phyloP scores from a whole-genome alignment of 2,888 invertebrate species.

The Ypsolopha sequella region DNA sequence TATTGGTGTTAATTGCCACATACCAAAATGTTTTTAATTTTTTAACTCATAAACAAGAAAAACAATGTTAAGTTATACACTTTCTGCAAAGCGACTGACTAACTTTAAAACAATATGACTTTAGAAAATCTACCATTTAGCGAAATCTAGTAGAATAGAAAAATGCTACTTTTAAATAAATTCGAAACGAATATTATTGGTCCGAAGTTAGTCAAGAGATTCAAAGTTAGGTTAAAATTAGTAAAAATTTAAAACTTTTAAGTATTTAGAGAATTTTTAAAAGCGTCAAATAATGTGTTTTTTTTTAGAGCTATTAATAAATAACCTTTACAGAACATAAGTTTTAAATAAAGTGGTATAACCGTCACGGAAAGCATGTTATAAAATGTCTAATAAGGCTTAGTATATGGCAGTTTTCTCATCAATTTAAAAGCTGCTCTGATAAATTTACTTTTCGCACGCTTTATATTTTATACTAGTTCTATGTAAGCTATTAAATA shows the following conservation, averaged over 20 bases:
- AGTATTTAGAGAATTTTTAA: no score
- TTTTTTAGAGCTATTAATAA: no score
- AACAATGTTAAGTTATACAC: no score
- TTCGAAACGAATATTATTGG: conserved; percentile 46
- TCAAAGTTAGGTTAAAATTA: conserved; percentile 1
- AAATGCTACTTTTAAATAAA: conserved; percentile 39
- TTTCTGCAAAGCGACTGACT: no score
- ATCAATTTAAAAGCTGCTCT: neutral
- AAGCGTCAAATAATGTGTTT: no score
- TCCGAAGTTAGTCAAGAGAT: conserved; percentile 39
- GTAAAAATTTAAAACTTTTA: no score
- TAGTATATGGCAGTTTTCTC: neutral
- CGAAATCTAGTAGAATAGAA: conserved; percentile 30
- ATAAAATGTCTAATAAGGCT: conserved; percentile 1
- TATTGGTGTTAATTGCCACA: no score
- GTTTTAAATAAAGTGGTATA: no score
- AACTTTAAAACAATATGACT: conserved; percentile 10
- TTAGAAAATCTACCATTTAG: conserved; percentile 21
- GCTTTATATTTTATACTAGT: neutral
- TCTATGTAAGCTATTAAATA: neutral
- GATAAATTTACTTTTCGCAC: neutral
- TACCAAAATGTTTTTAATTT: no score
- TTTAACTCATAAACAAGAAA: no score
- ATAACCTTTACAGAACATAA: no score
- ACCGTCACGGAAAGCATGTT: no score